Conservation (phyloP, 2,888 invertebrate genomes). For the Leptogaster cylindrica region DNA sequence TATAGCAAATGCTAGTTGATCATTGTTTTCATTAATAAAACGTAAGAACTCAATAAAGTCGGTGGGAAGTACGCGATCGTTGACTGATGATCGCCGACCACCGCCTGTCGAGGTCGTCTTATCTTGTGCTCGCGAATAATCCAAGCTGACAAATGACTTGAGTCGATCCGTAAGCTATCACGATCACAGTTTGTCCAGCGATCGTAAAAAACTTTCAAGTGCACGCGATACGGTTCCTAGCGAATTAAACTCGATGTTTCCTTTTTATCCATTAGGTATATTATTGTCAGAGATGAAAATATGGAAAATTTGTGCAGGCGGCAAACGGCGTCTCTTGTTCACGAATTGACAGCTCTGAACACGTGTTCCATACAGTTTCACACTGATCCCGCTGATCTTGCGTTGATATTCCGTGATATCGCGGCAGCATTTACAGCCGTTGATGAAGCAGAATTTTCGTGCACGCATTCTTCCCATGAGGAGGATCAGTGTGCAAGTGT, state of each 20-base stretch:
- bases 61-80: too few species aligned
- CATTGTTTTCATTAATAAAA: too few species aligned
- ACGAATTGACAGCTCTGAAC: slow-evolving; percentile 39
- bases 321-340: slow-evolving; percentile 8
- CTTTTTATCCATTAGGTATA: background rate
- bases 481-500: slow-evolving; percentile 14
- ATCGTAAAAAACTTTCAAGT: slow-evolving; percentile 5
- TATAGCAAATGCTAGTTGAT: too few species aligned
- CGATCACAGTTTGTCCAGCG: too few species aligned
- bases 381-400: slow-evolving; percentile 30
- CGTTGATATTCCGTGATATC: slow-evolving; percentile 32
- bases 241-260: slow-evolving; percentile 4
- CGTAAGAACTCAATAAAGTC: too few species aligned
- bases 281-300: background rate
- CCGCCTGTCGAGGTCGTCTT: too few species aligned
- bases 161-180: too few species aligned
- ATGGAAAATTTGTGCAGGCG: background rate
- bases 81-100: too few species aligned
- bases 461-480: slow-evolving; percentile 21
- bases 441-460: background rate
- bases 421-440: background rate
- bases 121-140: too few species aligned
- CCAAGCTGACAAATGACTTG: too few species aligned
- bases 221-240: slow-evolving; percentile 13
- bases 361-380: slow-evolving; percentile 35